These are phyloP conservation scores for Rhinopomastus cyanomelas DNA, from an alignment of 2,113 vertebrate genomes.

Conservation along the genomic window DNA sequence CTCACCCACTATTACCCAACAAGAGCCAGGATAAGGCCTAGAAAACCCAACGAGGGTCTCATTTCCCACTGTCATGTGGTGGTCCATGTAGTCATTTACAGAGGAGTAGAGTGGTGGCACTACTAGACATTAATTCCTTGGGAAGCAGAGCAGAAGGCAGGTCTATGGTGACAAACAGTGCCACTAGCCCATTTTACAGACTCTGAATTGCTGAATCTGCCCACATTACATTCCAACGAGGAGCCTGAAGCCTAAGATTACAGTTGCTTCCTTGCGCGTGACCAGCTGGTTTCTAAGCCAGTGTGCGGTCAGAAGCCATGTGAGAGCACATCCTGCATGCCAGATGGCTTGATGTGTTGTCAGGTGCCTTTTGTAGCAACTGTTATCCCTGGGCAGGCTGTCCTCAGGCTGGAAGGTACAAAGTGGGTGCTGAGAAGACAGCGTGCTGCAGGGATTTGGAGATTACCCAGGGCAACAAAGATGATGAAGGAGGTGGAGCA, in stretches of 20 bases:
- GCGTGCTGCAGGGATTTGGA: background rate
- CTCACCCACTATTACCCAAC: background rate
- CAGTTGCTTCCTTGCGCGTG: rapidly evolving
- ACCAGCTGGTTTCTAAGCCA: background rate
- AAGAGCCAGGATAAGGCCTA: background rate
- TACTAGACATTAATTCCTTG: background rate
- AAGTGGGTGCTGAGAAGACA: background rate
- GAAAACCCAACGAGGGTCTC: background rate
- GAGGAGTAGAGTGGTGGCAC: background rate
- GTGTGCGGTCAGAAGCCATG: rapidly evolving
- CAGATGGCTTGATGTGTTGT: background rate
- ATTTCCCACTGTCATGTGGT: background rate
- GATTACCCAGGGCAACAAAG: no score
- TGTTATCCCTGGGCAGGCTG: background rate
- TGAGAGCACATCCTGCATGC: background rate
- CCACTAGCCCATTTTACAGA: background rate
- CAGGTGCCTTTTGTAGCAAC: background rate
- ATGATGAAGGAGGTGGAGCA: no score
- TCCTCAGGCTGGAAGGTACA: background rate
- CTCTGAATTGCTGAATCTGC: background rate
- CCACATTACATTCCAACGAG: background rate
- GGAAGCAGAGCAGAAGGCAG: background rate
- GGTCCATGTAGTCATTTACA: rapidly evolving
- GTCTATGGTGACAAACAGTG: background rate
- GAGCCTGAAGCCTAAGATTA: background rate